A percentile compares a stretch with the other conserved stretches of the same genome.
Evolutionary conservation across 2,888 invertebrate genomes (phyloP).

Genomic region (Hyposoter dolosus): DNA sequence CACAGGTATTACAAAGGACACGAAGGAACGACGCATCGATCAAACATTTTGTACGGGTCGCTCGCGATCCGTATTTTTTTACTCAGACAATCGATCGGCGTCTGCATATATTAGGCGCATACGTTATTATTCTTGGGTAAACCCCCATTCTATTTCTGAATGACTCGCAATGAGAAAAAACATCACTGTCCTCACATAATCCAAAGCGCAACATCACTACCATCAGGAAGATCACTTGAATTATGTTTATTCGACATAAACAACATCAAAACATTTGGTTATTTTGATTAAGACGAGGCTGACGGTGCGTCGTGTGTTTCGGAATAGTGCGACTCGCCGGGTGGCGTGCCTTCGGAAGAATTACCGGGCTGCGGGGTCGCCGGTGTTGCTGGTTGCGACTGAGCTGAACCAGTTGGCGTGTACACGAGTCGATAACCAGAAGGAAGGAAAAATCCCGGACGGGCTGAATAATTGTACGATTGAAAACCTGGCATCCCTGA

Average conservation of each 20-base stretch:
- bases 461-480: slow-evolving; percentile 80
- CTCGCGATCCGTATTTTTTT: not conserved
- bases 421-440: slow-evolving; percentile 82
- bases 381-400: slow-evolving; percentile 82
- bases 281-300: slow-evolving; percentile 32
- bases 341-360: slow-evolving; percentile 82
- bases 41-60: not conserved
- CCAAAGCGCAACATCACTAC: not conserved
- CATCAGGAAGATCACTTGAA: not conserved
- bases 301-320: slow-evolving; percentile 12
- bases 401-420: slow-evolving; percentile 80
- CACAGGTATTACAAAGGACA: not conserved
- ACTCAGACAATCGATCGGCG: not conserved
- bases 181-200: not conserved
- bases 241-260: not conserved
- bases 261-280: slow-evolving; percentile 5
- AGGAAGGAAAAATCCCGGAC: slow-evolving; percentile 82
- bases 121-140: not conserved
- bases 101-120: not conserved
- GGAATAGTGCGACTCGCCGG: slow-evolving; percentile 74
- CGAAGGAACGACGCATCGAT: not conserved
- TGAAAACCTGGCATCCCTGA: slow-evolving; percentile 79
- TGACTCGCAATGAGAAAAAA: not conserved
- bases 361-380: slow-evolving; percentile 81
- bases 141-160: not conserved